phyloP scores from a whole-genome alignment of 2,113 vertebrate genomes.

The Chroicocephalus ridibundus region DNA sequence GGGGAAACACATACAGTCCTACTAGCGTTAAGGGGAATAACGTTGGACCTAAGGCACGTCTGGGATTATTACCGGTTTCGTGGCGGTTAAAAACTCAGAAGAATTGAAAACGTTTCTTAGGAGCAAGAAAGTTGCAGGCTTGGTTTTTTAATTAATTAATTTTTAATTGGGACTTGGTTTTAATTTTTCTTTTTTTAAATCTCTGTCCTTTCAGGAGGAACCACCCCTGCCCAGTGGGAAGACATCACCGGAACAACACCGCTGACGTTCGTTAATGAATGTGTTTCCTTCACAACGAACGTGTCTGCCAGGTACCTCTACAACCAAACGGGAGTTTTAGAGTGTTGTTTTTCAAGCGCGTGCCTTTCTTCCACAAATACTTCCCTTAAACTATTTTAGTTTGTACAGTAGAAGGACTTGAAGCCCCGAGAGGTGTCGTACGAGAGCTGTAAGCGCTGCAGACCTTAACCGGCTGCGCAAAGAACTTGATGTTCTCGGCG shows the following conservation, averaged over 20 bases:
- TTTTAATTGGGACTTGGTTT: neutral
- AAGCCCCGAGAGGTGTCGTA: neutral
- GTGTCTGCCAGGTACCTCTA: conserved; percentile 90
- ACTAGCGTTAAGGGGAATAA: neutral
- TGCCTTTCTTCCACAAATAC: neutral
- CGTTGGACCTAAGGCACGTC: neutral
- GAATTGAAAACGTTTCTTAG: neutral
- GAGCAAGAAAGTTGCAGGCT: neutral
- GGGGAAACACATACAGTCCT: neutral
- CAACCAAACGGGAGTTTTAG: neutral
- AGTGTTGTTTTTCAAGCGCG: neutral
- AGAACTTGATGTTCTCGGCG: neutral
- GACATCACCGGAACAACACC: conserved; percentile 98
- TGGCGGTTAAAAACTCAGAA: neutral
- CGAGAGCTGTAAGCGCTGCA: neutral
- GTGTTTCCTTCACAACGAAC: conserved; percentile 97
- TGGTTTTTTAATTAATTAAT: neutral
- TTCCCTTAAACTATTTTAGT: neutral
- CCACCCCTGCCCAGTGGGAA: conserved; percentile 97
- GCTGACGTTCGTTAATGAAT: conserved; percentile 93
- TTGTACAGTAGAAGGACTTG: neutral
- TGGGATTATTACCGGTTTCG: neutral
- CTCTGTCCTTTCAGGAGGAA: conserved; percentile 82
- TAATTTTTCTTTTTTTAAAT: neutral
- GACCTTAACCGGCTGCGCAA: neutral